Percentiles rank a stretch among this genome's conserved stretches.
phyloP scores from a whole-genome alignment of 2,888 invertebrate genomes.

The Odontocolon sp. region DNA sequence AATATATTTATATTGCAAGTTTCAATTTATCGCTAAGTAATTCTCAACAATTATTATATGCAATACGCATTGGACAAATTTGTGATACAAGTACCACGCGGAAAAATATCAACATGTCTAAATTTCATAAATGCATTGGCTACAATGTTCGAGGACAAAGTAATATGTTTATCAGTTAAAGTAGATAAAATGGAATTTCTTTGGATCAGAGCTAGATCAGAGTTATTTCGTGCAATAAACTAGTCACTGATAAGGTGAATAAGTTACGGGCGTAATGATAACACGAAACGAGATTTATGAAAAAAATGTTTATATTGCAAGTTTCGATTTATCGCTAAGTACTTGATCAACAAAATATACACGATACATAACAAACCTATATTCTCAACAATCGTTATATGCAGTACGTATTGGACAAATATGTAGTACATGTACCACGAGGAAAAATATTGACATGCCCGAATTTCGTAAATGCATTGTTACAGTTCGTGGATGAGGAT shows the following conservation, averaged over 20 bases:
- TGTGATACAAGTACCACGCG: slow-evolving; percentile 1
- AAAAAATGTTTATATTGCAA: slow-evolving; percentile 48
- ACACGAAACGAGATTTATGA: not conserved
- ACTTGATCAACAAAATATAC: slow-evolving; percentile 52
- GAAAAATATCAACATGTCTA: not conserved
- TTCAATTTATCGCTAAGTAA: slow-evolving; percentile 48
- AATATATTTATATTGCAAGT: slow-evolving; percentile 45
- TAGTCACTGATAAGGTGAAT: not conserved
- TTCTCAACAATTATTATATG: slow-evolving; percentile 47
- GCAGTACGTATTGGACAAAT: slow-evolving; percentile 22
- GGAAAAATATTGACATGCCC: not conserved
- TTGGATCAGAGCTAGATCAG: no score
- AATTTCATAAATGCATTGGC: slow-evolving; percentile 38
- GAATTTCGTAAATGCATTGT: slow-evolving; percentile 34
- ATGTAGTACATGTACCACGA: slow-evolving; percentile 4
- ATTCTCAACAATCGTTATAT: slow-evolving; percentile 47
- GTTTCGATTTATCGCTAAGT: slow-evolving; percentile 45
- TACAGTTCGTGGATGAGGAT: slow-evolving; percentile 2
- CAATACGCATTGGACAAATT: slow-evolving; percentile 22
- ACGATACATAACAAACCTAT: slow-evolving; percentile 40
- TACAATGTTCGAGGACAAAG: no score
- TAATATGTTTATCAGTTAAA: no score
- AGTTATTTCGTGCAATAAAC: no score
- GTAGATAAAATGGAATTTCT: no score
- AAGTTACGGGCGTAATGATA: not conserved